phyloP scores from a whole-genome alignment of 2,113 vertebrate species.

The Thryonomys swinderianus region DNA sequence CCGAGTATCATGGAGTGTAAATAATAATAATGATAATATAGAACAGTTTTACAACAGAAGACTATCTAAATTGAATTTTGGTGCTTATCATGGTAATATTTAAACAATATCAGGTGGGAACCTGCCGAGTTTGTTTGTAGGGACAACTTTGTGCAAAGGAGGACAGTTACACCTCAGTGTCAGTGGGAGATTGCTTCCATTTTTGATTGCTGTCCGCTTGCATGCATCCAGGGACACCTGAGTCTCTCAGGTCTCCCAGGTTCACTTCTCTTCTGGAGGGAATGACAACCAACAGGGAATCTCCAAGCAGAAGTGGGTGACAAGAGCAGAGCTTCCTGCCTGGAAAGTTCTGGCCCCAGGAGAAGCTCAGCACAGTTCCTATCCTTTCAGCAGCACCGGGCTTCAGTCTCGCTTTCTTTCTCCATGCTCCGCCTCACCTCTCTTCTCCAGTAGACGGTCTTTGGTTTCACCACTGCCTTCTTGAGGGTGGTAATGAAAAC shows the following conservation, averaged over 20 bases:
- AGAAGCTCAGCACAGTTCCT: neutral
- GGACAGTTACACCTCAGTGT: neutral
- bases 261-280: neutral
- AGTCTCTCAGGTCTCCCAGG: neutral
- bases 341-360: neutral
- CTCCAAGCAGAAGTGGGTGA: neutral
- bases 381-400: neutral
- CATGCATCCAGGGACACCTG: neutral
- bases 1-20: neutral
- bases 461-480: neutral
- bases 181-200: neutral
- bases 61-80: neutral
- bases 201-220: neutral
- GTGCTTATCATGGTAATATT: neutral
- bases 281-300: neutral
- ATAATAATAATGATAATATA: neutral
- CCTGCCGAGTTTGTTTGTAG: neutral
- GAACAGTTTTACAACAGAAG: neutral
- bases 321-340: neutral
- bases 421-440: neutral
- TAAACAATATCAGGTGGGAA: neutral
- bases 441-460: neutral
- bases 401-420: neutral
- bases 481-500: neutral
- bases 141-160: neutral